These are phyloP conservation scores for Beroe ovata DNA, from an alignment of 37 sponge, comb jelly and placozoan species.

Conservation along the genomic window DNA sequence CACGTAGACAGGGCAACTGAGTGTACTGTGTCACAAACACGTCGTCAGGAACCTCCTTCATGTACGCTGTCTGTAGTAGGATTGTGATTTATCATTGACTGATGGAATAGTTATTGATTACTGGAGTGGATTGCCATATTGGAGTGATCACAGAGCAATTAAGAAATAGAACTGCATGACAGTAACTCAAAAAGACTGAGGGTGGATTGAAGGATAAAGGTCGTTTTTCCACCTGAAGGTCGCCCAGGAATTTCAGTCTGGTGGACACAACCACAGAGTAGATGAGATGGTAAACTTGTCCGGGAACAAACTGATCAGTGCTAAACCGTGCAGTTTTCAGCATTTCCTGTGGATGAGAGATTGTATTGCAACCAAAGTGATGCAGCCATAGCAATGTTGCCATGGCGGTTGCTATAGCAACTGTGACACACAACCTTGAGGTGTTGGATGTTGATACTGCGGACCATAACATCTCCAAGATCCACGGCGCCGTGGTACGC, in stretches of 20 bases:
- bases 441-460: slow-evolving; percentile 13
- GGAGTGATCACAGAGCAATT: too few relatives aligned
- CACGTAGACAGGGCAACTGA: slow-evolving; percentile 26
- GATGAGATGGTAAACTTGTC: slow-evolving; percentile 42
- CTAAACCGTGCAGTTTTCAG: slow-evolving; percentile 27
- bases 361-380: too few relatives aligned
- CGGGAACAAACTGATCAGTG: slow-evolving; percentile 51
- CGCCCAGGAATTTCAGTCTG: slow-evolving; percentile 37
- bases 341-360: neutral
- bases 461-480: slow-evolving; percentile 36
- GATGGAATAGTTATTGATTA: too few relatives aligned
- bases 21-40: slow-evolving; percentile 66
- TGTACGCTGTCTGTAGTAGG: slow-evolving; percentile 23
- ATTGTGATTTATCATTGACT: too few relatives aligned
- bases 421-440: neutral
- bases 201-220: too few relatives aligned
- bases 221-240: slow-evolving; percentile 8
- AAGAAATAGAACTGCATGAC: too few relatives aligned
- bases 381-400: too few relatives aligned
- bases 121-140: too few relatives aligned
- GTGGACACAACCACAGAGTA: slow-evolving; percentile 39
- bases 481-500: slow-evolving; percentile 52
- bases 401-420: too few relatives aligned
- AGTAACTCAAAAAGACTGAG: too few relatives aligned
- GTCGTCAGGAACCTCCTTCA: slow-evolving; percentile 53